Percentiles rank a stretch among this genome's conserved stretches.
phyloP scores from a whole-genome alignment of 2,888 invertebrate species.

The Sesia apiformis region DNA sequence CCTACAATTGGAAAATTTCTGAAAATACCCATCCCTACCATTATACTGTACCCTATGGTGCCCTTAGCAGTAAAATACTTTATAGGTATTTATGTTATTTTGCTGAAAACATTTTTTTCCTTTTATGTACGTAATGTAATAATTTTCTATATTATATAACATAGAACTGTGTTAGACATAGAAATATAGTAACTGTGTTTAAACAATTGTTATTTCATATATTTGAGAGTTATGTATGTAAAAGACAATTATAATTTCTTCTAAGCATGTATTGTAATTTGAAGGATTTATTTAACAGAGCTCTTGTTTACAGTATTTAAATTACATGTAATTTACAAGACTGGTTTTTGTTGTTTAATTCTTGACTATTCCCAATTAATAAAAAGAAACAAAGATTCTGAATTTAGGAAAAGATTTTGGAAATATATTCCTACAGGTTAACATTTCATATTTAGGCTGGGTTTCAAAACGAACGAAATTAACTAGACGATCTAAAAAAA shows the following conservation, averaged over 20 bases:
- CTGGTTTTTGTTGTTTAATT: conserved; percentile 76
- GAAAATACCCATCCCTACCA: no score
- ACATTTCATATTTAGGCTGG: no score
- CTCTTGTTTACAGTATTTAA: conserved; percentile 73
- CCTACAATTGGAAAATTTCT: no score
- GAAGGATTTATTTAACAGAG: conserved; percentile 58
- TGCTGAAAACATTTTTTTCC: not conserved
- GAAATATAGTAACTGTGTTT: not conserved
- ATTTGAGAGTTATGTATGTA: not conserved
- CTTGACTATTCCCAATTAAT: not conserved
- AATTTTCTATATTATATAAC: not conserved
- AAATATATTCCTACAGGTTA: no score
- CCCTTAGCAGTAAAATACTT: not conserved
- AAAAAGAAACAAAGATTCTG: no score
- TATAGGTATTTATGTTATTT: not conserved
- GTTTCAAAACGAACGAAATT: no score
- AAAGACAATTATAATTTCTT: not conserved
- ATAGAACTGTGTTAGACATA: not conserved
- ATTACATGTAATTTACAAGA: conserved; percentile 73
- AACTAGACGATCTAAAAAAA: no score
- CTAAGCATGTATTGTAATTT: conserved; percentile 7
- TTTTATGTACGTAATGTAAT: not conserved
- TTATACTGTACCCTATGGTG: not conserved
- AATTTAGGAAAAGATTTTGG: no score
- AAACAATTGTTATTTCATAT: not conserved